Base-by-base conservation (phyloP, 1,140 invertebrate genomes). In the Drosophila novamexicana region DNA sequence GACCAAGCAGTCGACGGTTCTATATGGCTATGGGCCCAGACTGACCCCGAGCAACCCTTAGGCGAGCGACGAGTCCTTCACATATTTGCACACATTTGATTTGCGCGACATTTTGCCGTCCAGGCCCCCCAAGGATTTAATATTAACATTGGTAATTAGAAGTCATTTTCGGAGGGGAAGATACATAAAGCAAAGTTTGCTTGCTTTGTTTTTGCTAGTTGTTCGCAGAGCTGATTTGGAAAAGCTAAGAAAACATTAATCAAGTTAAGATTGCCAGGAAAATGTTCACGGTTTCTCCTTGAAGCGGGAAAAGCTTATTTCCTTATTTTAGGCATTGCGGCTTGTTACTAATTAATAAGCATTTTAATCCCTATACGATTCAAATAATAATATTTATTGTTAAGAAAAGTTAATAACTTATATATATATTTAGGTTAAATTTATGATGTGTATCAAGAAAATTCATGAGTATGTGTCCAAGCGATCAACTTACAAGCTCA, bases 111-210 rank as follows among this genome's bases (percentile, higher is more conserved):
- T 54, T 75, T 64, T 44, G 42, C 52, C 7, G 29, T 47, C 10
- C 29, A 36, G n/a, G 32, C 14, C 58, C 79, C 82, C 84, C 54
- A 83, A 79, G 84, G 84, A 83, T 69, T 66, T 66, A 53, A 53
- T 61, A 83, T 77, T 83, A 89, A 83, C 83, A 80, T 89, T 75
- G 81, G 76, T 84, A 88, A 88, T 88, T 84, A 88, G 74, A 84
- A 66, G 52, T 58, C 10, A 64, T 57, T 54, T 67, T 37, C 34
- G 7, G 16, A 16, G 42, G 14, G 50, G 54, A 16, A 50, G 42
- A 57, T 36, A 52, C 50, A 32, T n/a, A n/a, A 39, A 47, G n/a
- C 16, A 68, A 68, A 68, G 57, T 64, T 61, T 54, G 52, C 42
- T 14, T 22, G 44, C 42, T 36, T 32, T 56, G 42, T 40, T 57